Conservation (phyloP, 2,797 vertebrate genomes). For the Vespertilio murinus region DNA sequence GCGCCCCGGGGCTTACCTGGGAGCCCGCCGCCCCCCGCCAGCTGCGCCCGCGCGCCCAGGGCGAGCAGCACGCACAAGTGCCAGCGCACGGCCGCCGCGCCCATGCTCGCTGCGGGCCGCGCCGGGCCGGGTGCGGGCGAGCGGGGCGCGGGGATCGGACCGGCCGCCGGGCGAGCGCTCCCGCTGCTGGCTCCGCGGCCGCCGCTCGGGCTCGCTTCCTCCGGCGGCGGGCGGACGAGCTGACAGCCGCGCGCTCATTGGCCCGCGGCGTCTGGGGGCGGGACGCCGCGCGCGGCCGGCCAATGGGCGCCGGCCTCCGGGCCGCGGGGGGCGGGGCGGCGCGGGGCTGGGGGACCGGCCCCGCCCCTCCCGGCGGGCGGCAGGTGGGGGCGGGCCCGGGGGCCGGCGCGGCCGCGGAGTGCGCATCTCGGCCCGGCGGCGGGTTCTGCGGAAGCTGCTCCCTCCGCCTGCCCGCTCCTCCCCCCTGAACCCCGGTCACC, state of each 20-base stretch:
- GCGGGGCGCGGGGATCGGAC: conserved; percentile 72
- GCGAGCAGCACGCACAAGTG: conserved; percentile 90
- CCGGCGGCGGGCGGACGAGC: conserved; percentile 82
- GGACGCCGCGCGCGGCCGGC: conserved; percentile 30
- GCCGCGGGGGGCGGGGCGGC: neutral
- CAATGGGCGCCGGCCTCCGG: conserved; percentile 56
- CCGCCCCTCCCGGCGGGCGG: neutral
- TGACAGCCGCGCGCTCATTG: conserved; percentile 89
- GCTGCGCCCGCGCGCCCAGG: conserved; percentile 88
- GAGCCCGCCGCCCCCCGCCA: conserved; percentile 89
- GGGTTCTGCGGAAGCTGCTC: neutral
- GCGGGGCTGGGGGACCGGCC: neutral
- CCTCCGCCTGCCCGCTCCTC: neutral
- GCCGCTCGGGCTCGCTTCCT: conserved; percentile 29
- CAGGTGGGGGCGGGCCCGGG: conserved; percentile 53
- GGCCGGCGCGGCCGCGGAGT: fast-evolving
- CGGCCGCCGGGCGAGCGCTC: conserved; percentile 57
- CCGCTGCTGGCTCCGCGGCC: neutral
- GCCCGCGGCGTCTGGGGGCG: conserved; percentile 82
- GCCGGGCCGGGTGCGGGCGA: conserved; percentile 61
- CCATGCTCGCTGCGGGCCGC: conserved; percentile 89
- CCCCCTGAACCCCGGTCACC: fast-evolving
- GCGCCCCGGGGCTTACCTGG: conserved; percentile 88
- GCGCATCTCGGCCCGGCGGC: neutral
- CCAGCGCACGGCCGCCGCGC: conserved; percentile 88